Conservation (phyloP, 2,113 vertebrate genomes). For the Aleadryas rufinucha region DNA sequence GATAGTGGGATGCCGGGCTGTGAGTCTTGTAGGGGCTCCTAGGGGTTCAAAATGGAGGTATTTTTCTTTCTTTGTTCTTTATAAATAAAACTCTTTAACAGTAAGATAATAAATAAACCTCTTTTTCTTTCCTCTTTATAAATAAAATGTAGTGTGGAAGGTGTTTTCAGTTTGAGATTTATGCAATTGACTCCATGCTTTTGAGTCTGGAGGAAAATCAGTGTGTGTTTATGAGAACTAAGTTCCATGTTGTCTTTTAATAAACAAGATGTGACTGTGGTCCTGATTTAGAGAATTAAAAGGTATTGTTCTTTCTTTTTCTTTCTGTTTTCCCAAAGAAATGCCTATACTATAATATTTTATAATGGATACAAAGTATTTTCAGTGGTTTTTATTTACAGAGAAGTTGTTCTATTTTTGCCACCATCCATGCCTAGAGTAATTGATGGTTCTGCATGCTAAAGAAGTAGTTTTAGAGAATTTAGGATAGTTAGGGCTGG, state of each 20-base stretch:
- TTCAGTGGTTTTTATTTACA: neutral
- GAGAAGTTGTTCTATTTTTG: neutral
- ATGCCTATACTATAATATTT: neutral
- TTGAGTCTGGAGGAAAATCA: neutral
- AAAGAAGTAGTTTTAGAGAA: neutral
- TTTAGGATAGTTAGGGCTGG: neutral
- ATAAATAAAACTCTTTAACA: neutral
- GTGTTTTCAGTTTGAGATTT: neutral
- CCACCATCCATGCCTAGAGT: neutral
- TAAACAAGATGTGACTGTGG: neutral
- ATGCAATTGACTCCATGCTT: rapidly evolving
- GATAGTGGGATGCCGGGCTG: rapidly evolving
- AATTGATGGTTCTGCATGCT: neutral
- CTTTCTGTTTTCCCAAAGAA: neutral
- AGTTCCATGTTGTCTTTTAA: neutral
- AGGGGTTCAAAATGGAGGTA: neutral
- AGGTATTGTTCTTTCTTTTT: neutral
- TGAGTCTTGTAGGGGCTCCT: neutral
- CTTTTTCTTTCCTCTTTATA: neutral
- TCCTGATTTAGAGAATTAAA: neutral
- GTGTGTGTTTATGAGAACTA: neutral
- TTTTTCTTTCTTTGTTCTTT: neutral
- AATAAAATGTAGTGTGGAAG: neutral
- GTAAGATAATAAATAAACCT: neutral
- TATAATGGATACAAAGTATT: neutral